phyloP scores from a whole-genome alignment of 2,797 vertebrate species.

The Merluccius polli region DNA sequence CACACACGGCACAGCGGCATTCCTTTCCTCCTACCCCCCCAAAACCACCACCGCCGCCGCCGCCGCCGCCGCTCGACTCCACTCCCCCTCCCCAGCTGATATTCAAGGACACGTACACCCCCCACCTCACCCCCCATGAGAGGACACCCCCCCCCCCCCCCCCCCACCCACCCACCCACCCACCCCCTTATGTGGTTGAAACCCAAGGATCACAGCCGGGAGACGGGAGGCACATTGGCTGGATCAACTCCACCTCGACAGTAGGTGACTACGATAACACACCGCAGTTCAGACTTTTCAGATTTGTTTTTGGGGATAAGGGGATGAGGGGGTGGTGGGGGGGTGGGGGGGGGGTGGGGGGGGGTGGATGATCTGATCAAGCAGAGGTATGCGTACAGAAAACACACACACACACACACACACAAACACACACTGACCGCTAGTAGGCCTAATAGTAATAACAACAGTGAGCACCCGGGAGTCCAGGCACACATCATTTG shows the following conservation, averaged over 20 bases:
- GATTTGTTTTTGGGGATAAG: not conserved
- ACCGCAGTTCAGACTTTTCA: no score
- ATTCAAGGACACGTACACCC: slow-evolving; percentile 40
- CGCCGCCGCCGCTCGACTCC: no score
- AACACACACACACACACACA: slow-evolving; percentile 41
- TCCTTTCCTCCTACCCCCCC: slow-evolving; percentile 30
- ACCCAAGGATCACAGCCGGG: slow-evolving; percentile 42
- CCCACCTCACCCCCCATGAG: slow-evolving; percentile 7
- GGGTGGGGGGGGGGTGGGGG: slow-evolving; percentile 9
- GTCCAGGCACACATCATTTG: not conserved
- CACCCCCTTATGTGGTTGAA: slow-evolving; percentile 45
- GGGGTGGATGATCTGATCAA: slow-evolving; percentile 62
- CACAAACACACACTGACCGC: not conserved
- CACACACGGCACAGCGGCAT: slow-evolving; percentile 43
- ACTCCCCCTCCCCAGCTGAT: slow-evolving; percentile 51
- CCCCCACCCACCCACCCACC: no score
- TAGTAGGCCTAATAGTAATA: not conserved
- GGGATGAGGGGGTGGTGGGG: no score
- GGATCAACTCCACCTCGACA: slow-evolving; percentile 51
- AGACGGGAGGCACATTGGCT: slow-evolving; percentile 55
- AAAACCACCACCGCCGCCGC: not conserved
- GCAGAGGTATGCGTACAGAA: slow-evolving; percentile 66
- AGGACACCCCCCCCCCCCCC: no score
- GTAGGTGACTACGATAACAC: slow-evolving; percentile 58
- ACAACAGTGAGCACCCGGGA: not conserved